Evolutionary conservation across 2,888 invertebrate species (phyloP).

Genomic region (Uloborus plumipes): DNA sequence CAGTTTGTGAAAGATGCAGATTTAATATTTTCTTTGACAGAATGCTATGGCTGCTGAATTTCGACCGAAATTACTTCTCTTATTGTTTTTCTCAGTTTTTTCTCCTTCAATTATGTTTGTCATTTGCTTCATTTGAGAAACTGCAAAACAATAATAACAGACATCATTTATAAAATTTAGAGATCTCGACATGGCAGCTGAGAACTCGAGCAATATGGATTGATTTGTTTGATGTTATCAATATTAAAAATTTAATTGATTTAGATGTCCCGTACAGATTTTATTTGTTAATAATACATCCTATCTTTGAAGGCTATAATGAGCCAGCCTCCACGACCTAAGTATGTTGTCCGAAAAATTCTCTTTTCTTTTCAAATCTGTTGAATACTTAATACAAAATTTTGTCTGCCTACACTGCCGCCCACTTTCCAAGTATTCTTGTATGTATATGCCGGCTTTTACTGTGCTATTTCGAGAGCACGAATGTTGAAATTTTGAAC

Average conservation of each 20-base stretch:
- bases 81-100: too few relatives aligned
- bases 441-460: background rate
- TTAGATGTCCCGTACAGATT: conserved; percentile 10
- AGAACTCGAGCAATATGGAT: conserved; percentile 32
- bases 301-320: conserved; percentile 23
- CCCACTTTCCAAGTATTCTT: background rate
- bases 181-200: too few relatives aligned
- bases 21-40: too few relatives aligned
- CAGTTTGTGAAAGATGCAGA: too few relatives aligned
- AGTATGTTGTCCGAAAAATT: conserved; percentile 18
- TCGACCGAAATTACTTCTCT: too few relatives aligned
- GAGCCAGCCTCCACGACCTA: conserved; percentile 56
- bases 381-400: background rate
- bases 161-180: too few relatives aligned
- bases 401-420: conserved; percentile 5
- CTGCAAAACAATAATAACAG: too few relatives aligned
- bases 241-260: conserved; percentile 54
- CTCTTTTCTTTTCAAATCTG: background rate
- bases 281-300: too few relatives aligned
- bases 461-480: background rate
- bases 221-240: conserved; percentile 48
- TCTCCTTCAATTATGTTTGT: too few relatives aligned
- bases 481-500: background rate
- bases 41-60: too few relatives aligned
- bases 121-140: too few relatives aligned